Percentiles rank a stretch among this genome's conserved stretches.
Conservation (phyloP, 2,888 invertebrate genomes). For the Prenolepis imparis region DNA sequence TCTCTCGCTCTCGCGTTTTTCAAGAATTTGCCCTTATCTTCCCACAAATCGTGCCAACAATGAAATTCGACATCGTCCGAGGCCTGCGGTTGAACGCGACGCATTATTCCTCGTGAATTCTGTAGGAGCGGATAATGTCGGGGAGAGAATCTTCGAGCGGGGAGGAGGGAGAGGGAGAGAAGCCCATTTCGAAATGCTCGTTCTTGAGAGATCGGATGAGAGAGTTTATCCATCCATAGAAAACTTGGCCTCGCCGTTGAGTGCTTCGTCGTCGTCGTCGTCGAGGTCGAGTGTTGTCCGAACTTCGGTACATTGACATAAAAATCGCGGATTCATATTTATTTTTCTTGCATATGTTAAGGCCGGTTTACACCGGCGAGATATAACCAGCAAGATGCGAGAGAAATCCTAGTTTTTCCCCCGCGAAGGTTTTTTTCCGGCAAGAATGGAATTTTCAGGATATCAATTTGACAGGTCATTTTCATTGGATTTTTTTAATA, state of each 20-base stretch:
- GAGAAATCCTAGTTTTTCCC: not conserved
- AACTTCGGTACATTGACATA: constrained; percentile 62
- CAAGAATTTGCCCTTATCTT: constrained; percentile 39
- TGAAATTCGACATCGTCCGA: constrained; percentile 34
- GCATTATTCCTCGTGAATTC: constrained; percentile 56
- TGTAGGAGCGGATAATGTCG: constrained; percentile 49
- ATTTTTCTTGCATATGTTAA: not conserved
- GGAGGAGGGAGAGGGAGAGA: not conserved
- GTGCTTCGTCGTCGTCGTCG: constrained; percentile 6
- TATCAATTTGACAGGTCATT: too few relatives aligned
- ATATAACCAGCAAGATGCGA: not conserved
- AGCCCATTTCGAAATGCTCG: constrained; percentile 46
- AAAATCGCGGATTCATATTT: constrained; percentile 65
- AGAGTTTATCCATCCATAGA: constrained; percentile 57
- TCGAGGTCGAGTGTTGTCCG: constrained; percentile 68
- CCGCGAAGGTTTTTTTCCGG: too few relatives aligned
- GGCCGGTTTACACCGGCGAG: constrained; percentile 19
- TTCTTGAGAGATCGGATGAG: constrained; percentile 44
- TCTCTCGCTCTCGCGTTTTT: not conserved
- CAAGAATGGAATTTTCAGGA: too few relatives aligned
- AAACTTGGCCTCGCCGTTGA: constrained; percentile 48
- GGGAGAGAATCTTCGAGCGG: constrained; percentile 23
- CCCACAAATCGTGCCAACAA: constrained; percentile 29
- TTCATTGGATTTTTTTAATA: too few relatives aligned
- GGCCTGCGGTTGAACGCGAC: constrained; percentile 39